These are phyloP conservation scores for Aythya baeri DNA, from an alignment of 2,113 vertebrate genomes.

Conservation along the genomic window DNA sequence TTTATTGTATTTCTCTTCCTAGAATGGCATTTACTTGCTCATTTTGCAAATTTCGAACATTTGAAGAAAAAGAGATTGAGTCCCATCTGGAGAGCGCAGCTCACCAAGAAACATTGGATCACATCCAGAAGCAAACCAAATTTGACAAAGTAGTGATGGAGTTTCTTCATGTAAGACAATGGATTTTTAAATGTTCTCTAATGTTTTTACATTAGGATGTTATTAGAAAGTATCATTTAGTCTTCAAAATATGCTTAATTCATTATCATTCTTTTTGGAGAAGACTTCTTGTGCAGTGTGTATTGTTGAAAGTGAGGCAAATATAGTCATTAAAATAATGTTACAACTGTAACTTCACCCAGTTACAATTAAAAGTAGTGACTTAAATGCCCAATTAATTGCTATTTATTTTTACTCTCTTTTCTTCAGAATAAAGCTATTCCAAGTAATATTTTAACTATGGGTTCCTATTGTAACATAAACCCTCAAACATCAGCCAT, in stretches of 20 bases:
- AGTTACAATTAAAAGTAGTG: background rate
- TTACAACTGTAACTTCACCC: background rate
- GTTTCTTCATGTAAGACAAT: constrained; percentile 85
- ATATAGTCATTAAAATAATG: background rate
- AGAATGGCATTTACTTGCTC: constrained; percentile 89
- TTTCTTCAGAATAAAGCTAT: background rate
- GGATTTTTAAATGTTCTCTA: background rate
- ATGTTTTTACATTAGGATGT: background rate
- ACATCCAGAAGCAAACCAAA: constrained; percentile 88
- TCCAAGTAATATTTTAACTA: background rate
- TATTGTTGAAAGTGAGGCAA: background rate
- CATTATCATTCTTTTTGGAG: background rate
- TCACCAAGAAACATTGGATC: constrained; percentile 86
- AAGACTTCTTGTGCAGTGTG: background rate
- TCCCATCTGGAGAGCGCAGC: constrained; percentile 84
- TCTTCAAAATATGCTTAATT: background rate
- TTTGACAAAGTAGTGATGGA: constrained; percentile 89
- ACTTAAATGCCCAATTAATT: background rate
- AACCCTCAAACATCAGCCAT: background rate
- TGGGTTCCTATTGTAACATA: background rate
- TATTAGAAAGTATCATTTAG: background rate
- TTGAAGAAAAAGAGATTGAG: constrained; percentile 89
- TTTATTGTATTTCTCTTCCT: background rate
- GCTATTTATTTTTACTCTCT: background rate
- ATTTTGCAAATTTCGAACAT: constrained; percentile 89